phyloP scores from a whole-genome alignment of 2,888 invertebrate genomes.

The Cryptosula pallasiana region DNA sequence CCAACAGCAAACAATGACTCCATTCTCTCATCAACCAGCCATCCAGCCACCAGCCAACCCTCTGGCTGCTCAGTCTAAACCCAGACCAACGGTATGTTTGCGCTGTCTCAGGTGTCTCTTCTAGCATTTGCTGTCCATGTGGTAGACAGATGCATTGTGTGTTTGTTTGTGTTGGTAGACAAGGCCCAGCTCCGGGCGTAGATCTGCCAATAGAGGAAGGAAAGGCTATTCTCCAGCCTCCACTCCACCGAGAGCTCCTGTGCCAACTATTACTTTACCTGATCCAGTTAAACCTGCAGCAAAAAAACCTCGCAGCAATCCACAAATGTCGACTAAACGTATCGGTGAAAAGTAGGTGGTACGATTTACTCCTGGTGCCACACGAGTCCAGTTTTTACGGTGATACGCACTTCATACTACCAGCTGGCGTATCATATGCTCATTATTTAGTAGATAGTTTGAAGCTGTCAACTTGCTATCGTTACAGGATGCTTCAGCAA shows the following conservation, averaged over 20 bases:
- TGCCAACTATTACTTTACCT: neutral
- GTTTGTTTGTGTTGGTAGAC: neutral
- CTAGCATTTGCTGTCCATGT: too few relatives aligned
- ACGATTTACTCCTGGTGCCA: neutral
- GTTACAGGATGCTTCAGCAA: conserved; percentile 11
- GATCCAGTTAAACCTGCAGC: neutral
- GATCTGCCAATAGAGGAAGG: neutral
- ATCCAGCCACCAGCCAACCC: neutral
- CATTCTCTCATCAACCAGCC: neutral
- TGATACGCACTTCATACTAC: too few relatives aligned
- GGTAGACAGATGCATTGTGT: too few relatives aligned
- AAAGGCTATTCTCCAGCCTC: neutral
- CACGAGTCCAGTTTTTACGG: too few relatives aligned
- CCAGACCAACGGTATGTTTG: neutral
- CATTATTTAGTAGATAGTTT: too few relatives aligned
- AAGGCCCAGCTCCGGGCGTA: neutral
- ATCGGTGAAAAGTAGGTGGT: conserved; percentile 18
- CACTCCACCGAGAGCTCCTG: neutral
- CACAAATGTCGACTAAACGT: neutral
- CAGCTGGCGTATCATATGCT: too few relatives aligned
- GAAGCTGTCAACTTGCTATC: too few relatives aligned
- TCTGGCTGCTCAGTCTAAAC: neutral
- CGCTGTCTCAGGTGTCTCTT: too few relatives aligned
- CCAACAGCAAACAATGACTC: neutral
- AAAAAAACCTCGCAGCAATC: neutral